A percentile compares a stretch with the other conserved stretches of the same genome.
Conservation (phyloP, 2,888 invertebrate genomes). For the Polyommatus icarus region DNA sequence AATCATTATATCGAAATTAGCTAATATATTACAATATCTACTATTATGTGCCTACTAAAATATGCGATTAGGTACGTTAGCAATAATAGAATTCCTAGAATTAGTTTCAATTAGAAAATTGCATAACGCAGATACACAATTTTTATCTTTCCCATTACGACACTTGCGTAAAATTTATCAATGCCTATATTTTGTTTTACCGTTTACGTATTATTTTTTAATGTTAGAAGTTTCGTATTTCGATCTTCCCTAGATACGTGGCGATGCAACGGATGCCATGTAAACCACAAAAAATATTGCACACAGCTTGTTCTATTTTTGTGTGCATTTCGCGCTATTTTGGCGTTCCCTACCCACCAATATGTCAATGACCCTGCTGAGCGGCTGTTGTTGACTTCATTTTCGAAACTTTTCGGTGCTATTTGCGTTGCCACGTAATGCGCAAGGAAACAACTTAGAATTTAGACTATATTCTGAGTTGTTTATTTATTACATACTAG, state of each 20-base stretch:
- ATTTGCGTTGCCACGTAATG: constrained; percentile 49
- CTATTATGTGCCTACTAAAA: constrained; percentile 19
- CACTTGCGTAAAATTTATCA: constrained; percentile 20
- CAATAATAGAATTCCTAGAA: constrained; percentile 28
- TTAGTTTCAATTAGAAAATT: constrained; percentile 23
- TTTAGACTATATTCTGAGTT: neutral
- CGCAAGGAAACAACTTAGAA: neutral
- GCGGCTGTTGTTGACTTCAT: constrained; percentile 76
- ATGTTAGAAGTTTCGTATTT: neutral
- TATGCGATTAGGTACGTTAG: constrained; percentile 18
- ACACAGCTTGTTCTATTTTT: constrained; percentile 78
- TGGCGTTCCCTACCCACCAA: constrained; percentile 77
- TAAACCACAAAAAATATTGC: constrained; percentile 77
- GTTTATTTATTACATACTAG: neutral
- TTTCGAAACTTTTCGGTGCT: constrained; percentile 76
- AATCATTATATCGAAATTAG: constrained; percentile 3
- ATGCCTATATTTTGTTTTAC: neutral
- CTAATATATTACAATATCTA: constrained; percentile 14
- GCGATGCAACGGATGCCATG: constrained; percentile 40
- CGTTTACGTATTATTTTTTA: constrained; percentile 1
- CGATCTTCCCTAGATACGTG: neutral
- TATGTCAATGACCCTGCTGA: constrained; percentile 79
- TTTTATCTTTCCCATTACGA: constrained; percentile 15
- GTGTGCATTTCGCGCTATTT: constrained; percentile 80
- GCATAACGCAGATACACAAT: neutral